Base-by-base conservation (phyloP, 2,113 vertebrate genomes). In the Lepisosteus osseus region DNA sequence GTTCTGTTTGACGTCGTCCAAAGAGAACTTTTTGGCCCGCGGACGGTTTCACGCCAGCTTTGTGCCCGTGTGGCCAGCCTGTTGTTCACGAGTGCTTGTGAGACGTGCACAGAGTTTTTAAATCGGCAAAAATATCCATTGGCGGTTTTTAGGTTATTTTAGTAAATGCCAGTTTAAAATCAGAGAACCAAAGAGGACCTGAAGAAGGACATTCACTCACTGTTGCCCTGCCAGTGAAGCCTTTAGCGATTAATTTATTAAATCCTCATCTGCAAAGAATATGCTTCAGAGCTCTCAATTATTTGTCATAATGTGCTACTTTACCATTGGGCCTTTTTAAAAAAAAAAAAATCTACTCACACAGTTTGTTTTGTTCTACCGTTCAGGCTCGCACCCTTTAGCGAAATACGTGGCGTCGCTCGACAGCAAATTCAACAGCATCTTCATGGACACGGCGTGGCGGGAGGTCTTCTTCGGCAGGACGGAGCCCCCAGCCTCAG, bases 381-480 rank as follows among this genome's bases (percentile, higher is more conserved):
- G 6, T 55, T 43, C 78, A 93, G 92, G 92, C 65, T 91, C 86
- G 56, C 91, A 93, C 71, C 92, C 91, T 1, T 76, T 93, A 79
- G 92, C 90, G 3, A 92, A 92, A 73, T 88, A 90, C 2, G 77
- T 92, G 86, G 90, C 91, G 43, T 90, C 89, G 0, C 86, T 92
- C 9, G 91, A 93, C 78, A 84, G 87, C 84, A 84, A 82, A 67
- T 93, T 90, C 81, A 90, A 86, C 85, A 82, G 69, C 77, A 84
- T 90, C 78, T 93, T 93, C 70, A 90, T 92, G 91, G 92, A 93
- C 82, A 86, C 89, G 0, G 87, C 87, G 0, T 93, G 92, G 92
- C 87, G 89, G 81, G 92, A 93, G 76, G 78, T 90, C 79, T 93
- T 90, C 79, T 93, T 92, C 85, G 85, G 87, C 80, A 84, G 88